These are phyloP conservation scores for Ahaetulla prasina DNA, from an alignment of 2,113 vertebrate genomes.

Conservation along the genomic window DNA sequence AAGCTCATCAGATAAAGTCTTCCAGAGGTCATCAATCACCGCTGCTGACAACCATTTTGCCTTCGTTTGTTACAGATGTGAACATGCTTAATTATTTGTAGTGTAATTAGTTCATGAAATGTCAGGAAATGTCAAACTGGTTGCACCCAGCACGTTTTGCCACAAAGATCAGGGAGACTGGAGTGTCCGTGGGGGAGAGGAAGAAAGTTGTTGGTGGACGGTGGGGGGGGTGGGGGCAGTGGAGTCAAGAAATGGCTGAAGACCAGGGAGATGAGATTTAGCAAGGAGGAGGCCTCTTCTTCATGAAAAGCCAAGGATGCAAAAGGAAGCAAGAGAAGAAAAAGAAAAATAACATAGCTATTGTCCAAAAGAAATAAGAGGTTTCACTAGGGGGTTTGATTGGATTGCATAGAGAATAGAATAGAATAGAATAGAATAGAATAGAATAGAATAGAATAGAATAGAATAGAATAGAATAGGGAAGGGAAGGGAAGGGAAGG, in stretches of 20 bases:
- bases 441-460: no score
- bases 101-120: conserved; percentile 89
- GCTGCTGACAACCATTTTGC: conserved; percentile 80
- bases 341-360: background rate
- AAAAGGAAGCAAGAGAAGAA: conserved; percentile 22
- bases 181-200: conserved; percentile 72
- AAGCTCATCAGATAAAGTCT: conserved; percentile 84
- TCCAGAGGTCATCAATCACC: conserved; percentile 86
- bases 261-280: conserved; percentile 65
- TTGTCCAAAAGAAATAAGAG: conserved; percentile 35
- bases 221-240: conserved; percentile 19
- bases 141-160: conserved; percentile 73
- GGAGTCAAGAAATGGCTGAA: conserved; percentile 62
- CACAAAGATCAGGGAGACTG: conserved; percentile 67
- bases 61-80: conserved; percentile 85
- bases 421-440: no score
- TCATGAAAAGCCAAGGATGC: background rate
- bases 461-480: no score
- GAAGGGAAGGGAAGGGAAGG: no score
- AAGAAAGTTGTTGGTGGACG: conserved; percentile 57
- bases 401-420: background rate
- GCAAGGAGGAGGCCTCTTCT: conserved; percentile 17
- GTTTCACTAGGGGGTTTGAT: conserved; percentile 27
- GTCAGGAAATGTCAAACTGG: conserved; percentile 83
- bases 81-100: conserved; percentile 92